A percentile compares a stretch with the other conserved stretches of the same genome.
Evolutionary conservation across 1,140 invertebrate species (phyloP).

Genomic region (Ostrea edulis): DNA sequence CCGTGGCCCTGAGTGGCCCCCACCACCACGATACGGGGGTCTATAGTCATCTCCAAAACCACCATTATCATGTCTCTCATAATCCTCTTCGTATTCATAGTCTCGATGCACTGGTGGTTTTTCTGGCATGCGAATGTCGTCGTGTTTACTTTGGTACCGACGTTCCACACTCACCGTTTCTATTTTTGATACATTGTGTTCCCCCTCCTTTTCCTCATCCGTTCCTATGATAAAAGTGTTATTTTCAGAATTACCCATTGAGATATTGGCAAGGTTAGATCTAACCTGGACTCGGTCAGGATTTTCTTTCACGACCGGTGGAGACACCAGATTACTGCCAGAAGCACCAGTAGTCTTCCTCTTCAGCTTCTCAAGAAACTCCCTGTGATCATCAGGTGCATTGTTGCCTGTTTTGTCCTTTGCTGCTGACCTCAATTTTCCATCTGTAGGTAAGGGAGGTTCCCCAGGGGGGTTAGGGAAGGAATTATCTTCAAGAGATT

Average conservation of each 20-base stretch:
- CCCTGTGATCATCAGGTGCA: conserved; percentile 60
- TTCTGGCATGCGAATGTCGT: conserved; percentile 34
- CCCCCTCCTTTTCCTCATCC: background rate
- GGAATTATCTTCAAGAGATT: conserved; percentile 29
- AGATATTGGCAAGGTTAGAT: background rate
- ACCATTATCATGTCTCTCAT: conserved; percentile 21
- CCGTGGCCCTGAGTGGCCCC: background rate
- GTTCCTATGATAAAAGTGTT: conserved; percentile 4
- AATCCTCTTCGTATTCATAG: background rate
- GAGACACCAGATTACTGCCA: conserved; percentile 37
- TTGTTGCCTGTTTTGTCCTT: conserved; percentile 29
- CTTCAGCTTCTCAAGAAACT: conserved; percentile 71
- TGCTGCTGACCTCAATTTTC: conserved; percentile 42
- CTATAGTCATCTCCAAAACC: conserved; percentile 36
- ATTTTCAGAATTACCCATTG: background rate
- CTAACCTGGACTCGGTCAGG: background rate
- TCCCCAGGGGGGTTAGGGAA: conserved; percentile 50
- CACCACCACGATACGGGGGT: background rate
- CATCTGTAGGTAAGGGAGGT: conserved; percentile 49
- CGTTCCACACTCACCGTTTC: conserved; percentile 31
- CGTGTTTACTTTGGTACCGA: background rate
- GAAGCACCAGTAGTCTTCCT: conserved; percentile 61
- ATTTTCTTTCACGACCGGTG: conserved; percentile 48
- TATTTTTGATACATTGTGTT: background rate
- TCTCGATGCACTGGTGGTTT: background rate